A percentile compares a stretch with the other conserved stretches of the same genome.
Conservation (phyloP, 2,888 invertebrate species). For the Lepidonotus clava region DNA sequence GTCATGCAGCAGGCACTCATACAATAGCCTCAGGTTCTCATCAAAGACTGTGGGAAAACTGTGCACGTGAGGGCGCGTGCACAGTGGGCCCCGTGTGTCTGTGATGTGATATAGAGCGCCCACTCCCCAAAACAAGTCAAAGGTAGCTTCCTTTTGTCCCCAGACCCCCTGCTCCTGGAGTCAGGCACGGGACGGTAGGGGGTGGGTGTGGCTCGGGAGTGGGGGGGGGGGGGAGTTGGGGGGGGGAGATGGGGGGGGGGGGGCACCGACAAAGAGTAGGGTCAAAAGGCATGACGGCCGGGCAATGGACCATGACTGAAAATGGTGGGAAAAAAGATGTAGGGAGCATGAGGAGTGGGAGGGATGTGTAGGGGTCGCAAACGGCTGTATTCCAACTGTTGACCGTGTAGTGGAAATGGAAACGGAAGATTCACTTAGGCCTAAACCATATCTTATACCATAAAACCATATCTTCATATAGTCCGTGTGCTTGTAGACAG, state of each 20-base stretch:
- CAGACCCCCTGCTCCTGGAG: background rate
- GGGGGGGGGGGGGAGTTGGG: background rate
- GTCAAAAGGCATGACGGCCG: conserved; percentile 18
- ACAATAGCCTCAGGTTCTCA: too few relatives aligned
- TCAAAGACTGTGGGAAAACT: too few relatives aligned
- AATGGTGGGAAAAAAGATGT: background rate
- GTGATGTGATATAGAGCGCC: background rate
- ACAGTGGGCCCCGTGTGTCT: background rate
- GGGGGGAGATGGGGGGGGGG: background rate
- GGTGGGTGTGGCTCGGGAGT: background rate
- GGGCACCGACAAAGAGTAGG: background rate
- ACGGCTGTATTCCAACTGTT: background rate
- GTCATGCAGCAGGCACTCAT: background rate
- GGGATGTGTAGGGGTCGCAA: background rate
- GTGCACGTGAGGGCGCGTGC: too few relatives aligned
- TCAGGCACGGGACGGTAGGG: too few relatives aligned
- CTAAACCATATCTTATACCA: background rate
- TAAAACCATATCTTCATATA: background rate
- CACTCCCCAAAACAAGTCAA: background rate
- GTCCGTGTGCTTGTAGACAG: background rate
- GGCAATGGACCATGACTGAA: background rate
- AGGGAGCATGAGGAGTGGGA: background rate
- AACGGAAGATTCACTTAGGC: background rate
- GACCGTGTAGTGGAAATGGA: background rate
- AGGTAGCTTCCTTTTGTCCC: background rate